Evolutionary conservation across 2,888 invertebrate species (phyloP).

Genomic region (Meiosimyza platycephala): DNA sequence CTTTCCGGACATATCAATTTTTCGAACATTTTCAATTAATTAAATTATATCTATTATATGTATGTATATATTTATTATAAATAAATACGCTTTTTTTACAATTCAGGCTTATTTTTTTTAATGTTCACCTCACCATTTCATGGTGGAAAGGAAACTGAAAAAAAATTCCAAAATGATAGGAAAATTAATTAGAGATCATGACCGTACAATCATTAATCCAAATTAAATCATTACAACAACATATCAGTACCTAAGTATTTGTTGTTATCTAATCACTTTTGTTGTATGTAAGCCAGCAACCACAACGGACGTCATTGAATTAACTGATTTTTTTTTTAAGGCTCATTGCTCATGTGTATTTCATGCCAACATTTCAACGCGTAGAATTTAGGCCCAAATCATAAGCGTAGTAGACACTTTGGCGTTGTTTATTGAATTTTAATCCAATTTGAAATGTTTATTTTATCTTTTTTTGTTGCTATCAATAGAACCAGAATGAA

Average conservation of each 20-base stretch:
- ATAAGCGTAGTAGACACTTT: neutral
- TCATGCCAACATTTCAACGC: too few relatives aligned
- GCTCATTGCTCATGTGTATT: too few relatives aligned
- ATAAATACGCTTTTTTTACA: too few relatives aligned
- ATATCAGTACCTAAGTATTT: neutral
- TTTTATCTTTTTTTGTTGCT: neutral
- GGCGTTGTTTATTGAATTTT: neutral
- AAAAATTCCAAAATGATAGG: neutral
- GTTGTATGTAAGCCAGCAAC: neutral
- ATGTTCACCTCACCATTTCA: neutral
- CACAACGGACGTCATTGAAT: too few relatives aligned
- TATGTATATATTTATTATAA: too few relatives aligned
- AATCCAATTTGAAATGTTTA: constrained; percentile 6
- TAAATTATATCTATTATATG: too few relatives aligned
- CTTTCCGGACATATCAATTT: too few relatives aligned
- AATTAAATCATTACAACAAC: constrained; percentile 16
- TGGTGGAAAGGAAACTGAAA: neutral
- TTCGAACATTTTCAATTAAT: too few relatives aligned
- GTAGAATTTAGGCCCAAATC: neutral
- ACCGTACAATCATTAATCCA: constrained; percentile 26
- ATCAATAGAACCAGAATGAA: too few relatives aligned
- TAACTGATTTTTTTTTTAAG: too few relatives aligned
- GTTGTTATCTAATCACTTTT: constrained; percentile 7
- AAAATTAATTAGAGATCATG: constrained; percentile 30
- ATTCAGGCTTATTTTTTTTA: too few relatives aligned